phyloP scores from a whole-genome alignment of 2,797 vertebrate species.

The Leuciscus waleckii region DNA sequence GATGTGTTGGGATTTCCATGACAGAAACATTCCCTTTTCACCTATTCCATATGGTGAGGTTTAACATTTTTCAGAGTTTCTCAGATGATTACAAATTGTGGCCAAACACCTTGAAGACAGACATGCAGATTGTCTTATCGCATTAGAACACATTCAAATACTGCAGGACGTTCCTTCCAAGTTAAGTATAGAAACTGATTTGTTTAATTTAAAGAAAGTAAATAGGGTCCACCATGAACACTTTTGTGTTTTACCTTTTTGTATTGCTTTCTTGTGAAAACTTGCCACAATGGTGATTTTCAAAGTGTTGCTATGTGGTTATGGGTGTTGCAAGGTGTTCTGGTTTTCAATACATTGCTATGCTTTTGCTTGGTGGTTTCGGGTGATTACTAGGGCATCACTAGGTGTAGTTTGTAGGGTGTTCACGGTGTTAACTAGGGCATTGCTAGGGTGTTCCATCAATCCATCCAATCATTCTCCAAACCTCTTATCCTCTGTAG shows the following conservation, averaged over 20 bases:
- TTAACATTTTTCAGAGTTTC: constrained; percentile 26
- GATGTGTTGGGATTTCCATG: constrained; percentile 52
- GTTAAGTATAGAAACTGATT: constrained; percentile 1
- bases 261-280: not conserved
- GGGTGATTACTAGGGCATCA: not conserved
- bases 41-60: constrained; percentile 13
- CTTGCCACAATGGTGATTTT: not conserved
- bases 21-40: constrained; percentile 19
- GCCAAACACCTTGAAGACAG: constrained; percentile 43
- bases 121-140: constrained; percentile 12
- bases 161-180: not conserved
- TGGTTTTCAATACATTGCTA: not conserved
- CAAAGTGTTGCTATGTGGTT: not conserved
- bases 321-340: not conserved
- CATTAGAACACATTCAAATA: constrained; percentile 13
- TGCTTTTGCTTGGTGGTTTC: not conserved
- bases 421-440: not conserved
- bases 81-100: not conserved
- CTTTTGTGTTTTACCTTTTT: not conserved
- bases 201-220: constrained; percentile 7
- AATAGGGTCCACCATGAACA: not conserved
- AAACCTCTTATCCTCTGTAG: not conserved
- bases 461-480: not conserved
- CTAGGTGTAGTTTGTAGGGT: not conserved
- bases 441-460: not conserved